These are phyloP conservation scores for Diorhabda carinulata DNA, from an alignment of 1,140 invertebrate genomes.

Conservation along the genomic window DNA sequence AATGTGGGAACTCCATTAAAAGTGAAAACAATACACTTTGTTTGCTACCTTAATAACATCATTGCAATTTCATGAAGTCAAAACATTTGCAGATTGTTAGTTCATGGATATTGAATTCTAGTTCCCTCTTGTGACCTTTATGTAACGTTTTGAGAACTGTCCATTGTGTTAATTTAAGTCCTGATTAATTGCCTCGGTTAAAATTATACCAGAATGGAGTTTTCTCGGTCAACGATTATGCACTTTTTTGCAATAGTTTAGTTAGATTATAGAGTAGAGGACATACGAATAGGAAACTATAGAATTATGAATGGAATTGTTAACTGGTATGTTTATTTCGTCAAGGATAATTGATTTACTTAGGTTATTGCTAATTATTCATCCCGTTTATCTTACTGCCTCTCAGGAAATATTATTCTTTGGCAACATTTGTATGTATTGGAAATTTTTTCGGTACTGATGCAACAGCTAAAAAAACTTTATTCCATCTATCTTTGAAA, in stretches of 20 bases:
- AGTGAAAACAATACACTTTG: constrained; percentile 41
- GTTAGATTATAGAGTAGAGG: neutral
- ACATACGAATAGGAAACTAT: neutral
- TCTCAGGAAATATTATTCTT: no score
- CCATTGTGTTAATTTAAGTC: constrained; percentile 9
- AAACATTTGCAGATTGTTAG: constrained; percentile 21
- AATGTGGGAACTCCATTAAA: constrained; percentile 40
- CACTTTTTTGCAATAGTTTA: neutral
- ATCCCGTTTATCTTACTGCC: no score
- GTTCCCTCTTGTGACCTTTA: constrained; percentile 5
- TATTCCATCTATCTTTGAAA: no score
- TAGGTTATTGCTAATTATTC: no score
- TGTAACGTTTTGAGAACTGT: constrained; percentile 5
- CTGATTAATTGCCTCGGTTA: neutral
- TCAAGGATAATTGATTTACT: neutral
- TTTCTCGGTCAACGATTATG: neutral
- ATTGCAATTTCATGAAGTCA: constrained; percentile 32
- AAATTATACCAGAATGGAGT: neutral
- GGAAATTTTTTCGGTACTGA: no score
- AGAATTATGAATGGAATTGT: neutral
- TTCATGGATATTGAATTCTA: constrained; percentile 20
- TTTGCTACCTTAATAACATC: constrained; percentile 21
- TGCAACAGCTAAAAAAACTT: no score
- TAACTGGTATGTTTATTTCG: neutral
- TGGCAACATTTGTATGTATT: no score